Conservation (phyloP, 1,140 invertebrate species). For the Ips typographus region DNA sequence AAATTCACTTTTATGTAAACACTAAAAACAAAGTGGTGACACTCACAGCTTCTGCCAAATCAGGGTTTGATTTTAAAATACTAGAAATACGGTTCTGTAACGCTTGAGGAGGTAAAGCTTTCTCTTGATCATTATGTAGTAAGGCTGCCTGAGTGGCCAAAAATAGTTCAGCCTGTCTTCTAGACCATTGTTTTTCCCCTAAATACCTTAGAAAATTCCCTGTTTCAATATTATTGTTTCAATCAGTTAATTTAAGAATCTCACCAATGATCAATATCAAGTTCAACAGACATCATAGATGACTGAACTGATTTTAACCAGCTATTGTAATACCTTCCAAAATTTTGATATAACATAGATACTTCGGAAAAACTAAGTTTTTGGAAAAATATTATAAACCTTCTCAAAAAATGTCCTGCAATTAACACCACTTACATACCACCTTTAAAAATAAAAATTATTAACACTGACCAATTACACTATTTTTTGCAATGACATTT, state of each 20-base stretch:
- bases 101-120: constrained; percentile 72
- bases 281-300: constrained; percentile 32
- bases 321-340: constrained; percentile 64
- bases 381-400: constrained; percentile 78
- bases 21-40: neutral
- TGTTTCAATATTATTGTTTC: neutral
- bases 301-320: constrained; percentile 41
- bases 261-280: constrained; percentile 40
- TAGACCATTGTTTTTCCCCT: constrained; percentile 69
- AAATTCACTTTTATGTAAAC: constrained; percentile 45
- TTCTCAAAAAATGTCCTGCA: constrained; percentile 73
- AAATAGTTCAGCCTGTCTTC: constrained; percentile 84
- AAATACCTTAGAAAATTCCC: constrained; percentile 28
- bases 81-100: constrained; percentile 75
- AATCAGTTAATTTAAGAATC: neutral
- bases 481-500: constrained; percentile 51
- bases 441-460: neutral
- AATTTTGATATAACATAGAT: constrained; percentile 66
- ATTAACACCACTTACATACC: constrained; percentile 40
- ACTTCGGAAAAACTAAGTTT: constrained; percentile 81
- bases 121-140: constrained; percentile 76
- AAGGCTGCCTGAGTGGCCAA: constrained; percentile 82
- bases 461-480: constrained; percentile 51
- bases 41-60: constrained; percentile 78
- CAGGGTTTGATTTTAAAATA: constrained; percentile 77